Percentiles rank a stretch among this genome's conserved stretches.
Evolutionary conservation across 2,113 vertebrate species (phyloP).

Genomic region (Psophia crepitans): DNA sequence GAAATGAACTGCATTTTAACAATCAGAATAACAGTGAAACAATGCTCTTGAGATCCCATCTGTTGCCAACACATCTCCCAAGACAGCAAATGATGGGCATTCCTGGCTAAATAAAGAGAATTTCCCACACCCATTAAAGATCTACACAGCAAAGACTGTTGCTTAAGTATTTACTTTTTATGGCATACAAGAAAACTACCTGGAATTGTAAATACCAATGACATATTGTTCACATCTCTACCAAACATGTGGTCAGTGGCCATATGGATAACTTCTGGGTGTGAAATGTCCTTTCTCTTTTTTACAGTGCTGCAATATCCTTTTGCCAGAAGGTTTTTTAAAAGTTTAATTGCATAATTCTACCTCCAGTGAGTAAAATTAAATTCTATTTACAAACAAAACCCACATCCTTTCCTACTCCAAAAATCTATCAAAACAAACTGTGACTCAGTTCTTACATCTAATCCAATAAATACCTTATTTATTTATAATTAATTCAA

Average conservation of each 20-base stretch:
- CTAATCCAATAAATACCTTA: neutral
- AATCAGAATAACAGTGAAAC: conserved; percentile 53
- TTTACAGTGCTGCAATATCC: conserved; percentile 51
- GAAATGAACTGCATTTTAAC: conserved; percentile 57
- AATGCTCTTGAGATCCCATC: conserved; percentile 67
- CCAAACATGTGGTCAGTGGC: conserved; percentile 65
- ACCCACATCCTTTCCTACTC: neutral
- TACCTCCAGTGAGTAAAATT: neutral
- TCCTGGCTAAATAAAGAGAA: conserved; percentile 67
- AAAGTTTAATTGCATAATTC: conserved; percentile 54
- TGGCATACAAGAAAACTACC: conserved; percentile 67
- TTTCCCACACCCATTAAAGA: conserved; percentile 69
- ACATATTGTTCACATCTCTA: conserved; percentile 68
- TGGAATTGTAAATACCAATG: conserved; percentile 68
- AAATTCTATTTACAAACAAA: conserved; percentile 59
- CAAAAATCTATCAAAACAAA: neutral
- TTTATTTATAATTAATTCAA: neutral
- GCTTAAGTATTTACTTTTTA: conserved; percentile 63
- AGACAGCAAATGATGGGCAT: conserved; percentile 68
- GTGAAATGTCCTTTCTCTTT: conserved; percentile 63
- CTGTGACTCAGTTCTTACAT: neutral
- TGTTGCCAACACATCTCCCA: conserved; percentile 68
- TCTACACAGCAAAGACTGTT: conserved; percentile 56
- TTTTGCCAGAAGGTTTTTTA: conserved; percentile 44
- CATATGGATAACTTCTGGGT: conserved; percentile 68